Conservation (phyloP, 2,888 invertebrate genomes). For the Acrocera orbiculus region DNA sequence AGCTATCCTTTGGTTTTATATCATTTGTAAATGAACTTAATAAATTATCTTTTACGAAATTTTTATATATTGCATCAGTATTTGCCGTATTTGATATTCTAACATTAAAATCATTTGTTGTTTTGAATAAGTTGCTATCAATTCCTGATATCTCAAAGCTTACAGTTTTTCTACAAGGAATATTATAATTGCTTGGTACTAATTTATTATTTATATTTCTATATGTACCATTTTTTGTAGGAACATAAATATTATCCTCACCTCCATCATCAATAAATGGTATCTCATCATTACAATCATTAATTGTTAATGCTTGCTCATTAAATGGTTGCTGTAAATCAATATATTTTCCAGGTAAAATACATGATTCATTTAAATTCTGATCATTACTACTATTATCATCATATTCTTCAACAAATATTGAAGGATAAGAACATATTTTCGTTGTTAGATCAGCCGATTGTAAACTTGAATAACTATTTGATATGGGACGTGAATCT, state of each 20-base stretch:
- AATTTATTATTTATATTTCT: too few species aligned
- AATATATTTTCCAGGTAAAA: conserved; percentile 18
- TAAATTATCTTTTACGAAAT: too few species aligned
- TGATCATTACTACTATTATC: conserved; percentile 15
- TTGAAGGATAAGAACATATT: conserved; percentile 23
- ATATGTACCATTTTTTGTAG: too few species aligned
- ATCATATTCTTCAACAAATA: conserved; percentile 28
- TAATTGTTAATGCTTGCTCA: conserved; percentile 28
- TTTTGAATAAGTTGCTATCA: too few species aligned
- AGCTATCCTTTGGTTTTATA: not conserved
- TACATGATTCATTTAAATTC: conserved; percentile 23
- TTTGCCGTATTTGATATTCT: too few species aligned
- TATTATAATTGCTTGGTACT: too few species aligned
- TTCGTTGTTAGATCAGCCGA: conserved; percentile 17
- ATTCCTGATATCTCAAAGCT: too few species aligned
- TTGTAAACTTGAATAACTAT: conserved; percentile 25
- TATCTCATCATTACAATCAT: conserved; percentile 26
- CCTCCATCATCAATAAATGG: conserved; percentile 34
- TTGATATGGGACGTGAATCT: conserved; percentile 27
- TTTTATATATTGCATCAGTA: too few species aligned
- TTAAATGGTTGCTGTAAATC: conserved; percentile 29
- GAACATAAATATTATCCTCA: too few species aligned
- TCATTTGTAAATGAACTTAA: too few species aligned
- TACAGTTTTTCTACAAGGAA: too few species aligned
- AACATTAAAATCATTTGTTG: too few species aligned